Evolutionary conservation across 2,888 invertebrate species (phyloP).

Genomic region (Invenusta paracnida): DNA sequence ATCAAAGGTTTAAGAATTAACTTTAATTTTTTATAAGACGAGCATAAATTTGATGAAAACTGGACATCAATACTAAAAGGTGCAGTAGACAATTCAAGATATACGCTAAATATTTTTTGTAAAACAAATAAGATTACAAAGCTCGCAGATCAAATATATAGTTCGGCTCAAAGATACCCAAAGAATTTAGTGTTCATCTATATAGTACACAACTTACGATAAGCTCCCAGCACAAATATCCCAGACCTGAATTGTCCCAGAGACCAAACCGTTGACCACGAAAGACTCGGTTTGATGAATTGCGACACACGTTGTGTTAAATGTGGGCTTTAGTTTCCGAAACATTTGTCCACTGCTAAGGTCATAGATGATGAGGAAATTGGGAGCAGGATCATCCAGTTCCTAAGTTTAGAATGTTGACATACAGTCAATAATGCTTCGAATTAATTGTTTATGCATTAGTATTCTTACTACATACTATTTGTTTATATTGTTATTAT

Average conservation of each 20-base stretch:
- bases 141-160: too few species aligned
- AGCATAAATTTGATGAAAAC: too few species aligned
- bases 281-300: neutral
- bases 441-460: neutral
- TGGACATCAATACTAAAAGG: too few species aligned
- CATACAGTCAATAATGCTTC: too few species aligned
- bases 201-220: neutral
- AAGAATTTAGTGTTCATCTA: neutral
- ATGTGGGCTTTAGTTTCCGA: neutral
- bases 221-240: neutral
- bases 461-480: neutral
- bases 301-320: neutral
- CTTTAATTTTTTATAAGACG: too few species aligned
- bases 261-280: neutral
- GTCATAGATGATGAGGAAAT: conserved; percentile 84
- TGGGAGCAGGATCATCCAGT: conserved; percentile 60
- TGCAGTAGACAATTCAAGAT: too few species aligned
- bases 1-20: too few species aligned
- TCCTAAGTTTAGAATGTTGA: neutral
- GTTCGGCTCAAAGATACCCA: too few species aligned
- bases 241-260: neutral
- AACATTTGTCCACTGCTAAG: conserved; percentile 76
- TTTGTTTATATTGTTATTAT: too few species aligned
- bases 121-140: too few species aligned
- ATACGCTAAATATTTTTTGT: too few species aligned